Base-by-base conservation (phyloP, 2,888 invertebrate species). In the Plagodis dolabraria region DNA sequence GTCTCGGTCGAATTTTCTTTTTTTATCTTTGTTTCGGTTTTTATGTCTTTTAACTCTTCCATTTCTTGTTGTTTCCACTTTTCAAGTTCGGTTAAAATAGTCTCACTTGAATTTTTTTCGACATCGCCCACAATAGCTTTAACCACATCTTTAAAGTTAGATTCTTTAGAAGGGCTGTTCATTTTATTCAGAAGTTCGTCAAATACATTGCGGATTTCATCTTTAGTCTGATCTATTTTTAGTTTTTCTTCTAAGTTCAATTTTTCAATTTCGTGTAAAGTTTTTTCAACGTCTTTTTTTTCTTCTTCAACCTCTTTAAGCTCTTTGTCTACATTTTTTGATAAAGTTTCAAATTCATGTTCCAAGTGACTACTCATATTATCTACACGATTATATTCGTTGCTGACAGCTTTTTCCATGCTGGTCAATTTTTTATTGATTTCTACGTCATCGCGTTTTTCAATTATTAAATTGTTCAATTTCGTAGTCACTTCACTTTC, bases 271-370 rank as follows among this genome's bases (percentile, higher is more conserved):
- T 83, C 71, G 33, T 74, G 66, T 68, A 80, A 76, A 38, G 86
- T 68, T n/a, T 64, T 74, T 33, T 85, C 70, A 5, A 79, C 69
- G 46, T 74, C 63, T 33, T 68, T 64, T 43, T 69, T 65, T 46
- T 71, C 68, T 11, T 66, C 47, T 51, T 71, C 63, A 33, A 69
- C 61, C 55, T 68, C 68, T 22, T 65, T 64, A 7, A 82, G 65
- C 67, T 83, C 69, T 22, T 70, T 56, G 47, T 72, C 78, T 5
- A 84, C 67, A 33, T 79, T 77, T 35, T 67, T 68, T 6, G 86
- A 77, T 47, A 89, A 71, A 42, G 80, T 81, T 33, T 78, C 73
- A 7, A 89, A 68, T 70, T 87, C 81, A 35, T 72, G 68, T 55
- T 75, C 79, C 9, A 90, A 60, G 63, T 84, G 68, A 35, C 58